Evolutionary conservation across 2,888 invertebrate genomes (phyloP), one percentile per base, ranked within the genome.

Genomic region (Disparrhopalites patrizii): DNA sequence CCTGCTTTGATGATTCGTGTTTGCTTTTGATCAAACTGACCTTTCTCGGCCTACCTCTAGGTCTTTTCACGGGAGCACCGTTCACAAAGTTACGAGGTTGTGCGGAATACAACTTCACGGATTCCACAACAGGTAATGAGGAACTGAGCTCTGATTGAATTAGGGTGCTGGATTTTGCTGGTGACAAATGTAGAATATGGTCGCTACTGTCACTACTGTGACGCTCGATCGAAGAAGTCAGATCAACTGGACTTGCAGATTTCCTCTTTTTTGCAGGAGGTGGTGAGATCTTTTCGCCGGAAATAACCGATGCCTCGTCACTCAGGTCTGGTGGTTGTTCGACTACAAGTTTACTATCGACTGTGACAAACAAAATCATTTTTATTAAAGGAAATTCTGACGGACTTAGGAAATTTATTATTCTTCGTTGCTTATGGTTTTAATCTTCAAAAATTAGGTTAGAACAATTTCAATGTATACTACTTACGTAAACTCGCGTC

Each of bases 41-140:
- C 27, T 61, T 61, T n/a, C 33, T 61, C 3, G 61, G 61, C 27
- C 61, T 61, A 5, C 61, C 61, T 25, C 61, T 51, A n/a, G 51
- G 51, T 51, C 51, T 31, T 36, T 61, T 61, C n/a, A n/a, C n/a
- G 3, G 50, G 36, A 36, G 7, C 52, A 7, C 20, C 10, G 7
- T 36, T 52, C 23, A 61, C 51, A 27, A 61, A 51, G 1, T 51
- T 23, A 28, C 50, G 51, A 3, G 30, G 15, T 36, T 61, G 28
- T 31, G 33, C 25, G n/a, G 40, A 40, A 2, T 15, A 13, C 20
- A 47, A 38, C 30, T 58, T 58, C 43, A 20, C 15, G 3, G 23
- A 20, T 7, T 30, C 28, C 15, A 27, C 20, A 28, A n/a, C 43
- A 18, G 58, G 25, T 23, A 38, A 20, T 1, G 2, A 3, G 3